These are phyloP conservation scores for Drosophila fuyamai DNA, from an alignment of 1,140 invertebrate genomes.

Conservation along the genomic window DNA sequence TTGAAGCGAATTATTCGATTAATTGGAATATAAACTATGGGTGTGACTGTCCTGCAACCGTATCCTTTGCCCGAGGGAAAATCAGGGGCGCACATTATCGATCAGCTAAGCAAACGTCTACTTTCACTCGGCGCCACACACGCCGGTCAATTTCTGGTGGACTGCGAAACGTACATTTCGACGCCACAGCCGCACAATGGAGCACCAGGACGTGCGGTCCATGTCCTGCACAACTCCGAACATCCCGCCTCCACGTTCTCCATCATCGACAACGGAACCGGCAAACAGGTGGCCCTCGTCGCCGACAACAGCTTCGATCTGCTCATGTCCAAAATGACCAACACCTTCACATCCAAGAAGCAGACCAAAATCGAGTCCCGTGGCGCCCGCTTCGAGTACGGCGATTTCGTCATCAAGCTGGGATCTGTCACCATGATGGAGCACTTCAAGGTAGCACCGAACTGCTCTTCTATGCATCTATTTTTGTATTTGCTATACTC, in stretches of 20 bases:
- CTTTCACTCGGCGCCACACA: slow-evolving; percentile 93
- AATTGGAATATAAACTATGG: slow-evolving; percentile 50
- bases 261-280: slow-evolving; percentile 93
- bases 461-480: too few relatives aligned
- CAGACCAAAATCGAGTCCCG: slow-evolving; percentile 95
- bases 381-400: slow-evolving; percentile 95
- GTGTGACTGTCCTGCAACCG: slow-evolving; percentile 87
- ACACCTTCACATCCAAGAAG: slow-evolving; percentile 95
- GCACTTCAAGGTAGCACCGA: slow-evolving; percentile 89
- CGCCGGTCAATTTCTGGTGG: slow-evolving; percentile 95
- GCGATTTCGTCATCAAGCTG: slow-evolving; percentile 97
- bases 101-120: slow-evolving; percentile 93
- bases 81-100: slow-evolving; percentile 93
- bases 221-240: slow-evolving; percentile 97
- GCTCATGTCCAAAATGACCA: slow-evolving; percentile 94
- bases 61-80: slow-evolving; percentile 94
- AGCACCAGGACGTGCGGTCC: slow-evolving; percentile 90
- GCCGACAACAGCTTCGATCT: slow-evolving; percentile 96
- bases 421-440: slow-evolving; percentile 96
- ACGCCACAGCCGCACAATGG: slow-evolving; percentile 88
- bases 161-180: slow-evolving; percentile 97
- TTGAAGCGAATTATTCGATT: neutral
- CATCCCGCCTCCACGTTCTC: slow-evolving; percentile 97
- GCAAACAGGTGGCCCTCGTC: slow-evolving; percentile 92
- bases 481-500: too few relatives aligned